Conservation (phyloP, 1,140 invertebrate genomes). For the Aradophagus sp. region DNA sequence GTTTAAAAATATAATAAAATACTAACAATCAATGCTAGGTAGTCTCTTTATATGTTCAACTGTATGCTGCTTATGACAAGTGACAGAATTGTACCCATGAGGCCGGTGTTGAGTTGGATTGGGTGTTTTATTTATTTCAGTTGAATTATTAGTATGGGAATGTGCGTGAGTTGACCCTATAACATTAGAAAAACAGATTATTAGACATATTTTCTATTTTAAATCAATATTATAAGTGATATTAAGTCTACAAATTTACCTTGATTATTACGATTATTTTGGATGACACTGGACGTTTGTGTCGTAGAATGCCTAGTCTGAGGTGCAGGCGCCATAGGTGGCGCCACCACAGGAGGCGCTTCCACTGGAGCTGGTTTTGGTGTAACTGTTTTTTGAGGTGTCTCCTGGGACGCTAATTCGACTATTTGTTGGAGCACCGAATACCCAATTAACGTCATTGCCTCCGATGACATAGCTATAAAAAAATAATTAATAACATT, state of each 20-base stretch:
- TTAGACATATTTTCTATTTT: neutral
- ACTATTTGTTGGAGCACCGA: conserved; percentile 42
- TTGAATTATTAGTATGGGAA: conserved; percentile 58
- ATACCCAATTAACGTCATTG: conserved; percentile 42
- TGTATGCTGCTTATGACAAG: conserved; percentile 71
- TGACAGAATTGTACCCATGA: conserved; percentile 64
- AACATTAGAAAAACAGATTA: neutral
- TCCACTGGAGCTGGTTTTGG: conserved; percentile 4
- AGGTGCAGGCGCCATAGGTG: conserved; percentile 59
- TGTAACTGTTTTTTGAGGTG: conserved; percentile 19
- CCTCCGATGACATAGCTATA: conserved; percentile 32
- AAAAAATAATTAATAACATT: conserved; percentile 1
- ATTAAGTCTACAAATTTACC: conserved; percentile 34
- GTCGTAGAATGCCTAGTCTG: conserved; percentile 72
- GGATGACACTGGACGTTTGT: conserved; percentile 63
- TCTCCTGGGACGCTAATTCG: conserved; percentile 20
- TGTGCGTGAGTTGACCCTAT: conserved; percentile 64
- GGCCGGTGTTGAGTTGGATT: conserved; percentile 59
- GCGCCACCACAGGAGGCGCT: conserved; percentile 31
- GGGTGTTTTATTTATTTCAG: conserved; percentile 63
- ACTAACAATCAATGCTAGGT: conserved; percentile 73
- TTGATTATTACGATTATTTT: conserved; percentile 63
- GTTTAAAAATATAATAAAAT: conserved; percentile 18
- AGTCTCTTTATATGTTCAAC: conserved; percentile 74
- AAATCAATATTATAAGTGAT: neutral